Conservation (phyloP, 2,888 invertebrate genomes). For the Agriopis aurantiaria region DNA sequence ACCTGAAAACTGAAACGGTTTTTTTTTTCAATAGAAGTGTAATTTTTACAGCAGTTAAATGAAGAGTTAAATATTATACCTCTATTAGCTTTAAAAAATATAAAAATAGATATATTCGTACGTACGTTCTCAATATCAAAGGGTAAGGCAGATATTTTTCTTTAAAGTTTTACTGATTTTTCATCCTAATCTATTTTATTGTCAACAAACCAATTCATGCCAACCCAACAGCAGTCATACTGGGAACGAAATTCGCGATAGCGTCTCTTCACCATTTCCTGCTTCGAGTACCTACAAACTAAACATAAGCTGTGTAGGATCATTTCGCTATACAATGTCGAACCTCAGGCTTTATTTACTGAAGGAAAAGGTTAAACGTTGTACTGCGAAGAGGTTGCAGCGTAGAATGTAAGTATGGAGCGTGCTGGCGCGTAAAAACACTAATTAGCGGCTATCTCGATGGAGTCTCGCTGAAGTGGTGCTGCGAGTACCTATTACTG, state of each 20-base stretch:
- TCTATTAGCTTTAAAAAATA: too few species aligned
- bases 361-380: not conserved
- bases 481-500: not conserved
- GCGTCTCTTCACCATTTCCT: conserved; percentile 67
- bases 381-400: not conserved
- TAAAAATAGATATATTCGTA: too few species aligned
- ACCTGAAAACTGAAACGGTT: too few species aligned
- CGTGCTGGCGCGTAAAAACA: conserved; percentile 59
- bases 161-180: not conserved
- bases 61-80: too few species aligned
- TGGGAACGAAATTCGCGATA: conserved; percentile 69
- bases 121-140: too few species aligned
- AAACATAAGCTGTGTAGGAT: conserved; percentile 27
- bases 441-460: conserved; percentile 61
- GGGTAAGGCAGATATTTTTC: too few species aligned
- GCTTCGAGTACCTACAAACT: conserved; percentile 54
- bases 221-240: conserved; percentile 43
- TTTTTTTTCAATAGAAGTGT: too few species aligned
- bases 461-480: conserved; percentile 11
- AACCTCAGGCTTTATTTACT: conserved; percentile 3
- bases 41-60: too few species aligned
- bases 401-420: conserved; percentile 30
- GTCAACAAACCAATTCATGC: conserved; percentile 37
- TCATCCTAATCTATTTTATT: not conserved
- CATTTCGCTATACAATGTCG: conserved; percentile 11